Conservation (phyloP, 2,888 invertebrate species). For the Drosophila anomelani region DNA sequence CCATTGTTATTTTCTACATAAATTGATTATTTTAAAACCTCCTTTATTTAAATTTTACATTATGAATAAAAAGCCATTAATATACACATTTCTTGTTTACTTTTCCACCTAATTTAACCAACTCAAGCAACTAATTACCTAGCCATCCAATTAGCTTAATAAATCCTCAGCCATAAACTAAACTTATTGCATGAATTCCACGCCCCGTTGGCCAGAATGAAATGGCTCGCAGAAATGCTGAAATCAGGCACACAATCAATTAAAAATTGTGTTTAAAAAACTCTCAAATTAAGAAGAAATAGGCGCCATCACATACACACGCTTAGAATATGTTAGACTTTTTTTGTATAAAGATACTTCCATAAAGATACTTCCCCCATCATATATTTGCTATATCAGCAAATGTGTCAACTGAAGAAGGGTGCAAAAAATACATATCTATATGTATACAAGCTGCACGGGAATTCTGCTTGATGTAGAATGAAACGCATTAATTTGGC, state of each 20-base stretch:
- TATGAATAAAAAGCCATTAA: too few relatives aligned
- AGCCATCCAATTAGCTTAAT: constrained; percentile 58
- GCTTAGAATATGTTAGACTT: constrained; percentile 57
- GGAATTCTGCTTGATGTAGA: constrained; percentile 82
- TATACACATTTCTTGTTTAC: not conserved
- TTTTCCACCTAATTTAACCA: not conserved
- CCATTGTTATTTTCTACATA: too few relatives aligned
- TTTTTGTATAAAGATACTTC: not conserved
- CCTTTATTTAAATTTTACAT: too few relatives aligned
- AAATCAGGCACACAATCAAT: constrained; percentile 71
- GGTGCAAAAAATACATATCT: constrained; percentile 45
- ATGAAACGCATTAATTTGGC: constrained; percentile 83
- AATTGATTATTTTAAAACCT: too few relatives aligned
- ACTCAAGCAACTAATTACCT: constrained; percentile 49
- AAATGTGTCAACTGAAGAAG: constrained; percentile 63
- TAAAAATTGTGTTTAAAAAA: constrained; percentile 53
- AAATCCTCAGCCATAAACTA: constrained; percentile 34
- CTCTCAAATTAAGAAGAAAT: constrained; percentile 12
- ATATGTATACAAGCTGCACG: constrained; percentile 59
- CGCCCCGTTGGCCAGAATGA: constrained; percentile 63
- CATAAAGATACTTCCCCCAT: constrained; percentile 4
- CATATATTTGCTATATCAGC: constrained; percentile 64
- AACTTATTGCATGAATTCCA: constrained; percentile 40
- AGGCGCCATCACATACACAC: constrained; percentile 35
- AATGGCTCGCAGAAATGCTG: constrained; percentile 68